A percentile compares a stretch with the other conserved stretches of the same genome.
Evolutionary conservation across 2,113 vertebrate species (phyloP).

Genomic region (Cardinalis cardinalis): DNA sequence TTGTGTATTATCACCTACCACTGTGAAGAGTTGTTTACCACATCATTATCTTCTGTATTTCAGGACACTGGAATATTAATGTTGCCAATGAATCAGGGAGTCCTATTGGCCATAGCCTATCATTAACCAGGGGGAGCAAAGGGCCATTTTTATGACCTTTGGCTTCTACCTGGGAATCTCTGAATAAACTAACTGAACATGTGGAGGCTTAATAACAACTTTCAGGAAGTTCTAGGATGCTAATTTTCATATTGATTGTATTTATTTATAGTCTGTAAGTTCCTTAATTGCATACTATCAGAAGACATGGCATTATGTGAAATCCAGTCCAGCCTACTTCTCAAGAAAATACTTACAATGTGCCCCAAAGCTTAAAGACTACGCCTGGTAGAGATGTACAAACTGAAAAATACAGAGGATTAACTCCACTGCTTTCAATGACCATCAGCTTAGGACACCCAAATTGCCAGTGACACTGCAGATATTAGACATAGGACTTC

Average conservation of each 20-base stretch:
- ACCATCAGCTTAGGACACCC: background rate
- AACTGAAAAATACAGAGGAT: background rate
- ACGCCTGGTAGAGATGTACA: background rate
- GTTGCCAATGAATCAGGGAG: background rate
- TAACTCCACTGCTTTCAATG: background rate
- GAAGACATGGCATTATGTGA: background rate
- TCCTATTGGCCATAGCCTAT: background rate
- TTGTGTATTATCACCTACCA: background rate
- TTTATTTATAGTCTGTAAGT: background rate
- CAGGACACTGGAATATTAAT: background rate
- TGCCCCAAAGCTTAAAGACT: background rate
- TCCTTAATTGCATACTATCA: background rate
- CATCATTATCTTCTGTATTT: background rate
- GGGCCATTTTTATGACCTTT: background rate
- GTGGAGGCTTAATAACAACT: background rate
- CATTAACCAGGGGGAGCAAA: slow-evolving; percentile 31
- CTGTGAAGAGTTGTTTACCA: background rate
- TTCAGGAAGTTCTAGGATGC: background rate
- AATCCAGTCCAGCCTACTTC: background rate
- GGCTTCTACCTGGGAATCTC: background rate
- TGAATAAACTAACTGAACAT: background rate
- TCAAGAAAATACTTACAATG: background rate
- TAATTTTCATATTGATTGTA: background rate
- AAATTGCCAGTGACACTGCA: background rate
- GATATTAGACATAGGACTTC: background rate